Base-by-base conservation (phyloP, 2,888 invertebrate species). In the Patella caerulea region DNA sequence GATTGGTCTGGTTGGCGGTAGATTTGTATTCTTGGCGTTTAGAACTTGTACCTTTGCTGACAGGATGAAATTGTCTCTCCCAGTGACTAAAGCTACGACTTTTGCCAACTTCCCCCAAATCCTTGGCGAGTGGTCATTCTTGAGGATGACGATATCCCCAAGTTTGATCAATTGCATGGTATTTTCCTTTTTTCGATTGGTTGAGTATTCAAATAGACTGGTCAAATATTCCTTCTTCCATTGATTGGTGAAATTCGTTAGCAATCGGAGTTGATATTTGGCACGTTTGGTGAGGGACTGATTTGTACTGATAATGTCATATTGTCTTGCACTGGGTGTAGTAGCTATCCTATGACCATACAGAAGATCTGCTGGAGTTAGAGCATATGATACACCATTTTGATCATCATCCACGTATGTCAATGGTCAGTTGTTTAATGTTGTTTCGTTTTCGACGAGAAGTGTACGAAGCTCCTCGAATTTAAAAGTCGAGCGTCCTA, bases 351-450 rank as follows among this genome's bases (percentile, higher is more conserved):
- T 53, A 24, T 12, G n/a, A 34, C 72, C 72, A 17, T 72, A 72
- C 3, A 72, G 29, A n/a, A 72, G 72, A 59, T 59, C 59, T 59
- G 59, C 17, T 59, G 59, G n/a, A 59, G 59, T 59, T 17, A 59
- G 19, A 19, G 59, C n/a, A 17, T 59, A 59, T 19, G 59, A 59
- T 19, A 19, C 19, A 19, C 59, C 59, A 59, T 56, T 56, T n/a
- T 56, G 56, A 56, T 56, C 56, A 56, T 56, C 56, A 56, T 56
- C 3, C n/a, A 59, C n/a, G 59, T 59, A 59, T 5, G 59, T 59
- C 19, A 65, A 19, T n/a, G n/a, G n/a, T 65, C n/a, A 12, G 17
- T 65, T 17, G 5, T 65, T 65, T n/a, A 65, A n/a, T 4, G n/a
- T 65, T 9, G 65, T 65, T 65, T 65, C 65, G n/a, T 24, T 65